Conservation (phyloP, 2,113 vertebrate genomes). For the Caracal caracal region DNA sequence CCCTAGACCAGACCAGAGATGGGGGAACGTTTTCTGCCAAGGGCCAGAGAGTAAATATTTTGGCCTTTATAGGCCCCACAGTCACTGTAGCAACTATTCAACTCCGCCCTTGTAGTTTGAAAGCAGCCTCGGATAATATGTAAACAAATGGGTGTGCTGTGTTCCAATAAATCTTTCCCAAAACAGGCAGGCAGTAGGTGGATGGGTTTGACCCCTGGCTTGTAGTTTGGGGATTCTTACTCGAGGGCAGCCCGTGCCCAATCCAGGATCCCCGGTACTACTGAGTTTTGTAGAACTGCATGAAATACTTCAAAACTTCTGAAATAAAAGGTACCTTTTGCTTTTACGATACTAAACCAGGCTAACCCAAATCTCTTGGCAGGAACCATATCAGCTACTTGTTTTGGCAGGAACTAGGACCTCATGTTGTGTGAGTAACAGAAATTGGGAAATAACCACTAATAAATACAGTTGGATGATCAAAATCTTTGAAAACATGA, state of each 20-base stretch:
- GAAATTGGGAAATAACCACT: not conserved
- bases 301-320: not conserved
- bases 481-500: not conserved
- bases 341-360: not conserved
- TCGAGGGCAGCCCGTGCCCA: not conserved
- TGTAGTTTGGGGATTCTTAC: not conserved
- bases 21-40: not conserved
- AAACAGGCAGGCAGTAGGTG: not conserved
- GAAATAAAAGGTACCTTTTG: not conserved
- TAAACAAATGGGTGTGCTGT: not conserved
- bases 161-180: not conserved
- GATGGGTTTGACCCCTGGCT: not conserved
- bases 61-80: not conserved
- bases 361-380: not conserved
- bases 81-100: not conserved
- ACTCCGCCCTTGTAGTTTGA: not conserved
- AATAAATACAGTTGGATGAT: not conserved
- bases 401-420: not conserved
- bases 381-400: not conserved
- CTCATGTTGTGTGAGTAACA: not conserved
- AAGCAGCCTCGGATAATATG: not conserved
- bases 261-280: not conserved
- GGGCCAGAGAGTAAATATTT: not conserved
- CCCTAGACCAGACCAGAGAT: not conserved
- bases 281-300: not conserved